These are phyloP conservation scores for Barnardius zonarius DNA, from an alignment of 2,113 vertebrate genomes.

Conservation along the genomic window DNA sequence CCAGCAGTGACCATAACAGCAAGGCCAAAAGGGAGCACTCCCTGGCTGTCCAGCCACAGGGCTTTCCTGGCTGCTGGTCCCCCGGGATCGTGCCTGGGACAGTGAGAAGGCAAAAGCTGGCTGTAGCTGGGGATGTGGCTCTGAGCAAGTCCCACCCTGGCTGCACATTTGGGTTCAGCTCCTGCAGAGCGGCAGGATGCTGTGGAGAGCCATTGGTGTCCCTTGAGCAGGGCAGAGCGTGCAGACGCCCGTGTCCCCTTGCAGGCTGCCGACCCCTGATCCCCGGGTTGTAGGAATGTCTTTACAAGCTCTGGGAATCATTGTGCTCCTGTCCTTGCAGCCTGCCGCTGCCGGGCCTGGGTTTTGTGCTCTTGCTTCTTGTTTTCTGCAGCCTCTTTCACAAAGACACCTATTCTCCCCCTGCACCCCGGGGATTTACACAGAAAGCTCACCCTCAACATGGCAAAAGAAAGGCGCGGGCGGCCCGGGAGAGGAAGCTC, in stretches of 20 bases:
- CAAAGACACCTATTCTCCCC: constrained; percentile 54
- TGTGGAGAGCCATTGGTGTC: neutral
- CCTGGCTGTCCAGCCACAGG: accelerated
- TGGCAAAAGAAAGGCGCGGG: constrained; percentile 11
- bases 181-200: accelerated
- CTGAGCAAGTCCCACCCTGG: too few relatives aligned
- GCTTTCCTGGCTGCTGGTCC: neutral
- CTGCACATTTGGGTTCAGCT: accelerated
- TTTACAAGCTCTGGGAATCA: neutral
- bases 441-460: constrained; percentile 35
- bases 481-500: constrained; percentile 30
- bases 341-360: neutral
- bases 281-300: neutral
- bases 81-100: neutral
- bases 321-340: constrained; percentile 1
- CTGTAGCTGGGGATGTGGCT: neutral
- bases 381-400: constrained; percentile 11
- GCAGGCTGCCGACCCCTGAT: neutral
- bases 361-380: neutral
- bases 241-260: neutral
- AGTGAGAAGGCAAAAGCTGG: neutral
- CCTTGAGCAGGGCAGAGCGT: neutral
- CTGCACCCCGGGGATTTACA: neutral
- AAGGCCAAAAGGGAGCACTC: neutral
- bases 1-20: neutral